A percentile compares a stretch with the other conserved stretches of the same genome.
phyloP scores from a whole-genome alignment of 2,888 invertebrate species.

The Apodemia duryi region DNA sequence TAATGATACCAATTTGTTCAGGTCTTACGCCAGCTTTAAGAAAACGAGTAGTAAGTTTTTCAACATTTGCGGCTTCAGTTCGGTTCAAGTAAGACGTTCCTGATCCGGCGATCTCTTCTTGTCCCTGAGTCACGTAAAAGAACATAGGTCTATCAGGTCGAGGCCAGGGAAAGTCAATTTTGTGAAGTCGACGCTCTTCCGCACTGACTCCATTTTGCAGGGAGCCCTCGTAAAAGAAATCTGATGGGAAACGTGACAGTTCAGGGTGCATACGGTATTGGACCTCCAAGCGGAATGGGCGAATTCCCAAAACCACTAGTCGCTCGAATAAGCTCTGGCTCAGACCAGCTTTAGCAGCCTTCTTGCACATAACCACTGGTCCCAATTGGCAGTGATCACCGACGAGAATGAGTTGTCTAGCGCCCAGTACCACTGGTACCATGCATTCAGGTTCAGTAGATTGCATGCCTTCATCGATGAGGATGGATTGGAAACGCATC shows the following conservation, averaged over 20 bases:
- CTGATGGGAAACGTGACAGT: conserved; percentile 97
- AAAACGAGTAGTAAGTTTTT: conserved; percentile 97
- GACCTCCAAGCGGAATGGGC: conserved; percentile 97
- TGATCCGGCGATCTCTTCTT: conserved; percentile 99
- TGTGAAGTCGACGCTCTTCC: conserved; percentile 92
- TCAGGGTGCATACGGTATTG: conserved; percentile 99
- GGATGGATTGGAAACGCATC: conserved; percentile 96
- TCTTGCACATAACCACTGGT: conserved; percentile 99
- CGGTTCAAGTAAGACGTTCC: conserved; percentile 99
- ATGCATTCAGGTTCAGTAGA: conserved; percentile 99
- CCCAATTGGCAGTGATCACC: conserved; percentile 99
- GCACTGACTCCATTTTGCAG: conserved; percentile 99
- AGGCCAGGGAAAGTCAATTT: conserved; percentile 99
- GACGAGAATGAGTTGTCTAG: conserved; percentile 96
- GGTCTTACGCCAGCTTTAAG: conserved; percentile 96
- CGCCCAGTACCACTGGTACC: conserved; percentile 99
- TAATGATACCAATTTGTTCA: conserved; percentile 99
- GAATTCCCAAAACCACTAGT: conserved; percentile 96
- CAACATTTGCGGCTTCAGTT: conserved; percentile 99
- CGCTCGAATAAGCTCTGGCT: conserved; percentile 98
- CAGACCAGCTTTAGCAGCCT: conserved; percentile 97
- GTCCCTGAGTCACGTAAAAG: conserved; percentile 98
- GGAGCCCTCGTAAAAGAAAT: conserved; percentile 99
- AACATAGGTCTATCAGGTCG: conserved; percentile 98
- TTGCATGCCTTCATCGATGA: conserved; percentile 98